Evolutionary conservation across 2,797 vertebrate species (phyloP).

Genomic region (Diglossa cyanea): DNA sequence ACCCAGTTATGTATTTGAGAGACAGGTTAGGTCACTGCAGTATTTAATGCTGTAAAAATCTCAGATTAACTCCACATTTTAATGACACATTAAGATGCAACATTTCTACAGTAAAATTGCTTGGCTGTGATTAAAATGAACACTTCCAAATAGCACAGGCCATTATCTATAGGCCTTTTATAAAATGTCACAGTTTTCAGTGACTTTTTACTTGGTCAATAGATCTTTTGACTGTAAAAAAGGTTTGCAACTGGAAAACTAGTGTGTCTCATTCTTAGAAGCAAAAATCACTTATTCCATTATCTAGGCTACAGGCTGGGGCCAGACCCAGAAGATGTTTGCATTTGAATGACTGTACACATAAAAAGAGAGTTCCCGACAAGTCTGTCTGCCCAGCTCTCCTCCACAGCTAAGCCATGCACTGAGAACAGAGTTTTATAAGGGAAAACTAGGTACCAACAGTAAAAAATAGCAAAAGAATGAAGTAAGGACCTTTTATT

Average conservation of each 20-base stretch:
- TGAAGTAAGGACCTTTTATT: not conserved
- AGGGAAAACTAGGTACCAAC: not conserved
- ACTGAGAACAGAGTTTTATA: not conserved
- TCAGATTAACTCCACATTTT: not conserved
- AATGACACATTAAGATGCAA: not conserved
- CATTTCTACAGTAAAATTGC: not conserved
- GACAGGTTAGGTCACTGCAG: not conserved
- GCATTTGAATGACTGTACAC: not conserved
- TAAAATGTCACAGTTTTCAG: not conserved
- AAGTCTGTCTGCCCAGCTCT: not conserved
- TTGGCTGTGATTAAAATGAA: not conserved
- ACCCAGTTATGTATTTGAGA: not conserved
- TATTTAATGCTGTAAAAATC: not conserved
- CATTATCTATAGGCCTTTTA: not conserved
- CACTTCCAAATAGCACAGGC: not conserved
- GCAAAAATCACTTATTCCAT: constrained; percentile 39
- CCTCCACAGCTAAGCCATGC: not conserved
- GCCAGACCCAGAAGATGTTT: not conserved
- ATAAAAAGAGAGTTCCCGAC: not conserved
- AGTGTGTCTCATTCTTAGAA: not conserved
- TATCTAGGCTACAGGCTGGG: not conserved
- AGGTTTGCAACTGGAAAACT: not conserved
- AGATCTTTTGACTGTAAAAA: constrained; percentile 20
- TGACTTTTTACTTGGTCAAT: not conserved
- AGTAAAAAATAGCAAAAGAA: not conserved